Evolutionary conservation across 2,113 vertebrate genomes (phyloP).

Genomic region (Talpa occidentalis): DNA sequence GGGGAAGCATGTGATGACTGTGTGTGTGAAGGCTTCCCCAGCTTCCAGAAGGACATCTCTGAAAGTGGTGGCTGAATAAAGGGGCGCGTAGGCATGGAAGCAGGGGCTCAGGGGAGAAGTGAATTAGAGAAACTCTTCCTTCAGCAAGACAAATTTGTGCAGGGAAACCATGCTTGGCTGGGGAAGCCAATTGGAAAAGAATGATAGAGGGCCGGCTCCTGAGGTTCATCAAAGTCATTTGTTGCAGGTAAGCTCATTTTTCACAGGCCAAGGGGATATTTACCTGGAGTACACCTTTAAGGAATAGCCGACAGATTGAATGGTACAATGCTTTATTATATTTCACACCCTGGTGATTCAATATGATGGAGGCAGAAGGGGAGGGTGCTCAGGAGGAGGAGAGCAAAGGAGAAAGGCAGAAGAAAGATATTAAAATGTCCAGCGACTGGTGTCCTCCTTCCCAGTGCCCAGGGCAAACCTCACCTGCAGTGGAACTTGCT

Average conservation of each 20-base stretch:
- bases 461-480: background rate
- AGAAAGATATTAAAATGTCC: slow-evolving; percentile 65
- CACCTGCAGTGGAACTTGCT: slow-evolving; percentile 16
- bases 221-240: slow-evolving; percentile 99
- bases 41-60: slow-evolving; percentile 70
- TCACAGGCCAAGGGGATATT: slow-evolving; percentile 96
- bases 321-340: slow-evolving; percentile 97
- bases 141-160: slow-evolving; percentile 97
- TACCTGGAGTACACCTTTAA: slow-evolving; percentile 96
- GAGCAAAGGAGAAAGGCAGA: slow-evolving; percentile 77
- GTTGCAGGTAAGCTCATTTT: slow-evolving; percentile 95
- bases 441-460: slow-evolving; percentile 12
- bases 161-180: slow-evolving; percentile 87
- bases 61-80: slow-evolving; percentile 73
- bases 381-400: slow-evolving; percentile 69
- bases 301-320: slow-evolving; percentile 96
- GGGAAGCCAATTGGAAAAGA: slow-evolving; percentile 99
- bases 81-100: slow-evolving; percentile 70
- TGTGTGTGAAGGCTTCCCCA: slow-evolving; percentile 74
- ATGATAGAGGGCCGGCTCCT: slow-evolving; percentile 92
- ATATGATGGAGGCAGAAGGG: slow-evolving; percentile 84
- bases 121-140: slow-evolving; percentile 93
- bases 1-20: slow-evolving; percentile 68
- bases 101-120: slow-evolving; percentile 79
- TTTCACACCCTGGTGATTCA: slow-evolving; percentile 98